phyloP scores from a whole-genome alignment of 1,140 invertebrate species.

The Metaphire vulgaris region DNA sequence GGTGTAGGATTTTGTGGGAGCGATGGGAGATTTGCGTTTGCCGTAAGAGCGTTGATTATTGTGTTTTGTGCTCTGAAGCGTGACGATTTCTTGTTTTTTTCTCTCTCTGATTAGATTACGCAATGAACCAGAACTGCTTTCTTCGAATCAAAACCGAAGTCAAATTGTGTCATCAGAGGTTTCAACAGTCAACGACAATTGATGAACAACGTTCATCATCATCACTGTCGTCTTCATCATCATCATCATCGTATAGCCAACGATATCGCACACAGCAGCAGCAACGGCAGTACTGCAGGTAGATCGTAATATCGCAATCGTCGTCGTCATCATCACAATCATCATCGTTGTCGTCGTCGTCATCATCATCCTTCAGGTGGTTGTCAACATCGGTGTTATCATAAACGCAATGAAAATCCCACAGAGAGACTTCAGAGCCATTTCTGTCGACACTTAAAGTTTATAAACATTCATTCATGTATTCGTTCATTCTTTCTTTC shows the following conservation, averaged over 20 bases:
- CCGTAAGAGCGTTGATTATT: too few relatives aligned
- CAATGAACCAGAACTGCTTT: background rate
- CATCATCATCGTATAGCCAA: background rate
- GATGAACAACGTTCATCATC: background rate
- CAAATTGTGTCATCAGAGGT: background rate
- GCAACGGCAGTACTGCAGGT: background rate
- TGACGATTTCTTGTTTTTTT: background rate
- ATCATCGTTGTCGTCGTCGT: background rate
- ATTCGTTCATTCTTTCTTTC: background rate
- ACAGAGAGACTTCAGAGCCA: background rate
- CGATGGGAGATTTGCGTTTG: too few relatives aligned
- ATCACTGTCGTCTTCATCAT: background rate
- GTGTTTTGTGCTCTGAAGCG: background rate
- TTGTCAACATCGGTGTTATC: background rate
- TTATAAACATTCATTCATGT: background rate
- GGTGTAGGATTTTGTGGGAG: background rate
- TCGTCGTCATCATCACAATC: background rate
- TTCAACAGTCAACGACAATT: too few relatives aligned
- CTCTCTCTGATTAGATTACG: background rate
- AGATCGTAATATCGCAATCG: background rate
- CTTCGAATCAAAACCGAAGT: background rate
- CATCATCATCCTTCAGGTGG: background rate
- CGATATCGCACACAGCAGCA: background rate
- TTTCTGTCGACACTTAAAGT: background rate
- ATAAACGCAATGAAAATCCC: background rate